A percentile compares a stretch with the other conserved stretches of the same genome.
These are phyloP conservation scores for Cotesia typhae DNA, from an alignment of 1,140 invertebrate genomes.

Conservation along the genomic window DNA sequence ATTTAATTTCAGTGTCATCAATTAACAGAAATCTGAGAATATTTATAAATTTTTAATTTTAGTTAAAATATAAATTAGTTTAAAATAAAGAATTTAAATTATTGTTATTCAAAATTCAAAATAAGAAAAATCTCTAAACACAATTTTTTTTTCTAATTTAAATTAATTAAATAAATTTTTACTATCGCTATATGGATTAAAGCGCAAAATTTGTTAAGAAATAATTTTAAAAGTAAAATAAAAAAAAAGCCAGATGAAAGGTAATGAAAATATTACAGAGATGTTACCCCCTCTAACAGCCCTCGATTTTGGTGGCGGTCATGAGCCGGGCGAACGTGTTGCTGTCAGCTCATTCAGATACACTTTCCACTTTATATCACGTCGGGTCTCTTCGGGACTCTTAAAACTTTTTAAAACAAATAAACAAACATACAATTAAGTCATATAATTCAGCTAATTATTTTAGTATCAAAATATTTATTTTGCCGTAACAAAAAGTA, in stretches of 20 bases:
- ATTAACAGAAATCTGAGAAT: neutral
- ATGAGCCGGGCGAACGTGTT: slow-evolving; percentile 56
- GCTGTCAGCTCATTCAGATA: slow-evolving; percentile 52
- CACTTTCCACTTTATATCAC: slow-evolving; percentile 43
- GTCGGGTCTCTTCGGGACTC: neutral
- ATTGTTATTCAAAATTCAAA: too few species aligned
- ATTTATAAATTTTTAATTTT: too few species aligned
- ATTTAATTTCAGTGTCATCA: neutral
- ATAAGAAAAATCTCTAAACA: too few species aligned
- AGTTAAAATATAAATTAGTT: too few species aligned
- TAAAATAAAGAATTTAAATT: too few species aligned
- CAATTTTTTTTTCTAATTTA: too few species aligned
- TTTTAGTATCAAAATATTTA: too few species aligned
- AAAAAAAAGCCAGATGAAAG: slow-evolving; percentile 32
- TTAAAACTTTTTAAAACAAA: neutral
- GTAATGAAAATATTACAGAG: neutral
- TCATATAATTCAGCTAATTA: too few species aligned
- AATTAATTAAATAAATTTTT: too few species aligned
- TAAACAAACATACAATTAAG: neutral
- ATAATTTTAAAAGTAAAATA: too few species aligned
- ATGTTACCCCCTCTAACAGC: slow-evolving; percentile 17
- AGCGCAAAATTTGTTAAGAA: too few species aligned
- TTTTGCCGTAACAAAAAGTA: neutral
- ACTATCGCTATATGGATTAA: too few species aligned
- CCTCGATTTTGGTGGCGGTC: slow-evolving; percentile 37